phyloP scores from a whole-genome alignment of 2,888 invertebrate genomes.

The Cryptocephalus primarius region DNA sequence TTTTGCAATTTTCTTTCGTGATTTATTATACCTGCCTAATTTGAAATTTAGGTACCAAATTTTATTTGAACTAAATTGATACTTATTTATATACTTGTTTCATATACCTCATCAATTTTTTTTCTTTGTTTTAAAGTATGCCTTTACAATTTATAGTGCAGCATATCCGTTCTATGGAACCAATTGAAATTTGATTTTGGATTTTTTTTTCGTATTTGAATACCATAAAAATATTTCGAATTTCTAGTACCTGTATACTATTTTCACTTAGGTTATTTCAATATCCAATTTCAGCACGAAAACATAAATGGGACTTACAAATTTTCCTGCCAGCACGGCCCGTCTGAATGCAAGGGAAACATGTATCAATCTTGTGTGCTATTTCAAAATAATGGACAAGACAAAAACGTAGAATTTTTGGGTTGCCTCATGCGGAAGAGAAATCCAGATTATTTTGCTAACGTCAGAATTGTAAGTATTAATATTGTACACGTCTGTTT shows the following conservation, averaged over 20 bases:
- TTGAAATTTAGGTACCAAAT: no score
- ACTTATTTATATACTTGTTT: no score
- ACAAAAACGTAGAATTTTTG: conserved; percentile 24
- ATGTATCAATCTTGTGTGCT: conserved; percentile 42
- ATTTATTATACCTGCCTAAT: neutral
- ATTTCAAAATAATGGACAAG: conserved; percentile 24
- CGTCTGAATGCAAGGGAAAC: conserved; percentile 41
- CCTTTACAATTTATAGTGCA: no score
- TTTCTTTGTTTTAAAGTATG: no score
- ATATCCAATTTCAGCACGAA: conserved; percentile 8
- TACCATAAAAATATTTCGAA: neutral
- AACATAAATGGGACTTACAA: conserved; percentile 20
- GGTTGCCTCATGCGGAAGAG: conserved; percentile 34
- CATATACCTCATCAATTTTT: no score
- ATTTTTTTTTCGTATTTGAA: neutral
- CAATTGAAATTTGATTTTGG: neutral
- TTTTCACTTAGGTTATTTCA: neutral
- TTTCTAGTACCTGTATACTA: no score
- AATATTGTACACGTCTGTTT: no score
- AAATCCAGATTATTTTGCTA: conserved; percentile 13
- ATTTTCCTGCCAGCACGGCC: conserved; percentile 43
- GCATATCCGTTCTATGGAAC: neutral
- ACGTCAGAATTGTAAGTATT: conserved; percentile 13
- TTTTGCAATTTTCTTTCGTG: neutral
- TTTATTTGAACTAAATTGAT: neutral